phyloP scores from a whole-genome alignment of 2,888 invertebrate genomes.

The Drosophila vallismaia region DNA sequence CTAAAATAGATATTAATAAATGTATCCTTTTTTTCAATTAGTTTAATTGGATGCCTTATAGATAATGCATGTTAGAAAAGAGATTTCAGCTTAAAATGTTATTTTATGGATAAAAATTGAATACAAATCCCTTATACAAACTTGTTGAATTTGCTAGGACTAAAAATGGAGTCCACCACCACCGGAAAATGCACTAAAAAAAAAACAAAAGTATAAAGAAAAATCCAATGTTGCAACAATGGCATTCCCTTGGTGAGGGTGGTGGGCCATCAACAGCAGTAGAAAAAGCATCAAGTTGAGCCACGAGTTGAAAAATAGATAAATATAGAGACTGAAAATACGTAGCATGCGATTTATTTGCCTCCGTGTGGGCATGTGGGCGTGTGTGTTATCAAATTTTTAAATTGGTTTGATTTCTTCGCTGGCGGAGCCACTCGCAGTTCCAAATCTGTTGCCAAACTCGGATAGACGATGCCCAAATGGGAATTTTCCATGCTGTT shows the following conservation, averaged over 20 bases:
- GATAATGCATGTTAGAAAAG: background rate
- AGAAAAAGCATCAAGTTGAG: slow-evolving; percentile 22
- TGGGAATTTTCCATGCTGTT: slow-evolving; percentile 26
- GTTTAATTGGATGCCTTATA: background rate
- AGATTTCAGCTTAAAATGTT: background rate
- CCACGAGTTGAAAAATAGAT: slow-evolving; percentile 16
- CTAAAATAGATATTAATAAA: background rate
- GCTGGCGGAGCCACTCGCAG: slow-evolving; percentile 19
- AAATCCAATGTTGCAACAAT: slow-evolving; percentile 15
- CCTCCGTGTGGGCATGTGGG: background rate
- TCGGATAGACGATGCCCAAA: slow-evolving; percentile 15
- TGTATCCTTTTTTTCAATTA: background rate
- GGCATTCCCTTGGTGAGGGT: slow-evolving; percentile 14
- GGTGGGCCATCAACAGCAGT: slow-evolving; percentile 3
- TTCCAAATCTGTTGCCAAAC: slow-evolving; percentile 39
- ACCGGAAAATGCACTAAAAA: background rate
- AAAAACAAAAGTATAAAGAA: slow-evolving; percentile 1
- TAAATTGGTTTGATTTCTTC: slow-evolving; percentile 31
- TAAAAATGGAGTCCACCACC: slow-evolving; percentile 5
- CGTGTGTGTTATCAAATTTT: slow-evolving; percentile 15
- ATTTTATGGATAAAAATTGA: background rate
- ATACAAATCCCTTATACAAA: background rate
- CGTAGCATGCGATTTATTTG: slow-evolving; percentile 40
- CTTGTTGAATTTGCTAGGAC: slow-evolving; percentile 24
- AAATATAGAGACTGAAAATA: slow-evolving; percentile 24